phyloP scores from a whole-genome alignment of 2,888 invertebrate species.

The Drosophila leonis region DNA sequence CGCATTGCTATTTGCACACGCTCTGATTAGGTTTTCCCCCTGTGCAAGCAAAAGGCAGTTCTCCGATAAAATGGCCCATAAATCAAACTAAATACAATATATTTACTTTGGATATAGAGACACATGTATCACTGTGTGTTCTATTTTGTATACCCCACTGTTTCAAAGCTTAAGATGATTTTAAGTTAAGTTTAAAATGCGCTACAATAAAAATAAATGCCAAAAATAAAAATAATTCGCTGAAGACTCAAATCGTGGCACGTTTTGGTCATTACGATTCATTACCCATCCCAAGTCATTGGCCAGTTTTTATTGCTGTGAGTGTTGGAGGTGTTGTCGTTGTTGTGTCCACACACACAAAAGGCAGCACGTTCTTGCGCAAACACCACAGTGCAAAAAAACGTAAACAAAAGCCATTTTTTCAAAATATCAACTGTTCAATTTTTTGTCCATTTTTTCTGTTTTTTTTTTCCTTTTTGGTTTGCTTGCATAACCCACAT shows the following conservation, averaged over 20 bases:
- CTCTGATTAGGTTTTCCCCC: conserved; percentile 65
- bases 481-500: conserved; percentile 41
- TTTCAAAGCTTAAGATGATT: conserved; percentile 29
- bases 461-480: not conserved
- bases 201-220: conserved; percentile 22
- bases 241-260: conserved; percentile 62
- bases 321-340: conserved; percentile 17
- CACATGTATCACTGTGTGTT: conserved; percentile 24
- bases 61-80: conserved; percentile 69
- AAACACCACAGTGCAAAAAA: conserved; percentile 33
- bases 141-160: conserved; percentile 6
- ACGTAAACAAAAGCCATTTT: conserved; percentile 29
- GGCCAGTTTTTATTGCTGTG: conserved; percentile 40
- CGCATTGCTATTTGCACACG: conserved; percentile 46
- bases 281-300: conserved; percentile 56
- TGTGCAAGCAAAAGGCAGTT: conserved; percentile 14
- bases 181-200: conserved; percentile 6
- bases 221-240: conserved; percentile 26
- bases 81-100: conserved; percentile 65
- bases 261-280: conserved; percentile 76
- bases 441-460: conserved; percentile 5
- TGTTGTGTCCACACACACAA: conserved; percentile 15
- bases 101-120: conserved; percentile 16
- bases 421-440: conserved; percentile 31
- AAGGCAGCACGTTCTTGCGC: conserved; percentile 54